A percentile compares a stretch with the other conserved stretches of the same genome.
These are phyloP conservation scores for Epinephelus fuscoguttatus DNA, from an alignment of 2,113 vertebrate genomes.

Conservation along the genomic window DNA sequence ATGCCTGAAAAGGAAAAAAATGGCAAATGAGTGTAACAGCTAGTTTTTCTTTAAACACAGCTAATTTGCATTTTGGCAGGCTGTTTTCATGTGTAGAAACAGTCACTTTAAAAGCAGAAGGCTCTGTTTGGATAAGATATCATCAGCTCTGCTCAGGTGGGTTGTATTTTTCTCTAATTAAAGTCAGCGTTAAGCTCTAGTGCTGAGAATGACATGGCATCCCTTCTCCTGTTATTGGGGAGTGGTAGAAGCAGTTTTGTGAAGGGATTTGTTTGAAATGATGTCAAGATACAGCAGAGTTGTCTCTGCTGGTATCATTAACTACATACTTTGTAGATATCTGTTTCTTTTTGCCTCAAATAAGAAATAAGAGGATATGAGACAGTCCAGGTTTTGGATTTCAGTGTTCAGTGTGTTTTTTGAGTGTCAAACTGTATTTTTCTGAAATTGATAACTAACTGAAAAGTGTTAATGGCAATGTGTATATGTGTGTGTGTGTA, in stretches of 20 bases:
- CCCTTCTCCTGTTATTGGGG: constrained; percentile 10
- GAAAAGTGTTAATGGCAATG: background rate
- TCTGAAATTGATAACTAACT: background rate
- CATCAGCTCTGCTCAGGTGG: background rate
- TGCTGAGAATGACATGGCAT: background rate
- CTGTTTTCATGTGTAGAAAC: background rate
- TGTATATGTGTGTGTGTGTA: too few relatives aligned
- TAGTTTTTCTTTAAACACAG: constrained; percentile 2
- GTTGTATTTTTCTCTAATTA: constrained; percentile 8
- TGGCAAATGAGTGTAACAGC: constrained; percentile 12
- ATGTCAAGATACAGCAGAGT: background rate
- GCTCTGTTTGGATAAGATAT: constrained; percentile 3
- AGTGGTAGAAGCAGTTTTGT: constrained; percentile 2
- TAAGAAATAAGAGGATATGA: background rate
- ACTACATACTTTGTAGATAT: background rate
- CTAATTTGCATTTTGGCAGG: constrained; percentile 20
- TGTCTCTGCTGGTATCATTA: constrained; percentile 28
- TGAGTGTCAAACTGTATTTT: background rate
- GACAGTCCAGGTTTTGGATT: background rate
- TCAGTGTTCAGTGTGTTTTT: too few relatives aligned
- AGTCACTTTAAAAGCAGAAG: constrained; percentile 5
- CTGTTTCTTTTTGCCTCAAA: background rate
- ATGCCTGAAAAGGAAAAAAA: constrained; percentile 22
- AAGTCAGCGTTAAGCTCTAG: background rate
- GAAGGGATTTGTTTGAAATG: constrained; percentile 30